Evolutionary conservation across 1,140 invertebrate species (phyloP).

Genomic region (Hyposmocoma kahamanoa): DNA sequence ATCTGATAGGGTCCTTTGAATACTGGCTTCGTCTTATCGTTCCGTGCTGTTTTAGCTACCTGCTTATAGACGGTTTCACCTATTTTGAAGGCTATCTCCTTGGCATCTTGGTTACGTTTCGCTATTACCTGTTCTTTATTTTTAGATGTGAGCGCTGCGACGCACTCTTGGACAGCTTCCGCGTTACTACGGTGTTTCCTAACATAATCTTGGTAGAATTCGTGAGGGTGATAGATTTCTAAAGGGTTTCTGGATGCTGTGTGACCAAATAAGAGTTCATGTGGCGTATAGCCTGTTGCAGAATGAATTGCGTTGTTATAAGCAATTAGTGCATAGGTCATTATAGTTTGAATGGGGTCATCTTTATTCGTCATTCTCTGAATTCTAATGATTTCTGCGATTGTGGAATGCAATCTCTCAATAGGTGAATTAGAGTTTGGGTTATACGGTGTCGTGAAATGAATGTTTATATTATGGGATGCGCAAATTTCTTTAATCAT

Average conservation of each 20-base stretch:
- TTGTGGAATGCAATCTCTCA: constrained; percentile 25
- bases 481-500: constrained; percentile 22
- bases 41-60: constrained; percentile 23
- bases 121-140: constrained; percentile 23
- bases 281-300: constrained; percentile 14
- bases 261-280: constrained; percentile 20
- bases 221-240: not conserved
- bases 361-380: constrained; percentile 24
- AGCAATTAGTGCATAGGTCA: constrained; percentile 22
- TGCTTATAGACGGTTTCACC: constrained; percentile 27
- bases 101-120: constrained; percentile 15
- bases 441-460: constrained; percentile 35
- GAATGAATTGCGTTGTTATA: constrained; percentile 25
- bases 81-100: constrained; percentile 19
- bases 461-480: constrained; percentile 32
- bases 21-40: constrained; percentile 22
- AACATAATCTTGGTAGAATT: constrained; percentile 14
- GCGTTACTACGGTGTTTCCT: constrained; percentile 14
- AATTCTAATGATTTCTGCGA: constrained; percentile 34
- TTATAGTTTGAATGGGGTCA: constrained; percentile 11
- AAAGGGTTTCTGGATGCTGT: constrained; percentile 8
- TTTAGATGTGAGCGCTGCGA: constrained; percentile 12
- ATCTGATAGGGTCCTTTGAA: constrained; percentile 29
- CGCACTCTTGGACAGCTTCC: constrained; percentile 15
- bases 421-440: constrained; percentile 38